Conservation (phyloP, 2,797 vertebrate genomes). For the Sebastes diaconus region DNA sequence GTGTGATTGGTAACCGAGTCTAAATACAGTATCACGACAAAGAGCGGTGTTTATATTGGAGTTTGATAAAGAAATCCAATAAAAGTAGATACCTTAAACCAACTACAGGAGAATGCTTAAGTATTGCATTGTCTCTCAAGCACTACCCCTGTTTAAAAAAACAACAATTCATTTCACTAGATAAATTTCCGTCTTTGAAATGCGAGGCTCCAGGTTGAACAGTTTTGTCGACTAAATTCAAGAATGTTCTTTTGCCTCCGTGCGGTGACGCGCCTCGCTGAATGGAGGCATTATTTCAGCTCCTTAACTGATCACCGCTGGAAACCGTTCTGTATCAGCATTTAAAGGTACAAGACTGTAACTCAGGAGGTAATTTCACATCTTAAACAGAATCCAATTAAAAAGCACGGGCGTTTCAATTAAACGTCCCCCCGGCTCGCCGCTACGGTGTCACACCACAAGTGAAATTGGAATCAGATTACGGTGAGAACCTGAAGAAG, state of each 20-base stretch:
- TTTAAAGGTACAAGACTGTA: slow-evolving; percentile 80
- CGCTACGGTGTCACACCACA: slow-evolving; percentile 78
- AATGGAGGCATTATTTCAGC: slow-evolving; percentile 76
- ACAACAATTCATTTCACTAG: slow-evolving; percentile 62
- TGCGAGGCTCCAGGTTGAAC: slow-evolving; percentile 57
- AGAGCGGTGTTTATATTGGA: slow-evolving; percentile 1
- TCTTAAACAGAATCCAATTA: slow-evolving; percentile 87
- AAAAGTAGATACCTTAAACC: neutral
- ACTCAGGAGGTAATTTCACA: slow-evolving; percentile 83
- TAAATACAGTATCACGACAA: slow-evolving; percentile 32
- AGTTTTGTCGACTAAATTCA: slow-evolving; percentile 62
- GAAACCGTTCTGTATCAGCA: slow-evolving; percentile 75
- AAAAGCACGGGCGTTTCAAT: slow-evolving; percentile 83
- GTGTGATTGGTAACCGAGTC: slow-evolving; percentile 35
- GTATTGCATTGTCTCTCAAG: slow-evolving; percentile 70
- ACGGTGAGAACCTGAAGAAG: slow-evolving; percentile 73
- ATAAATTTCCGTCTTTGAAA: slow-evolving; percentile 77
- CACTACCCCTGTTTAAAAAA: slow-evolving; percentile 63
- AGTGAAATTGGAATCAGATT: slow-evolving; percentile 89
- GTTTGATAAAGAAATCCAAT: slow-evolving; percentile 14
- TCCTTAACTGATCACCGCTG: slow-evolving; percentile 77
- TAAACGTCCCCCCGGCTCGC: slow-evolving; percentile 77
- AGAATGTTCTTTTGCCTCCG: slow-evolving; percentile 57
- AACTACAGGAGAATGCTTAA: slow-evolving; percentile 40
- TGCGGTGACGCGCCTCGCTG: slow-evolving; percentile 43